These are phyloP conservation scores for Leucopsar rothschildi DNA, from an alignment of 2,113 vertebrate species.

Conservation along the genomic window DNA sequence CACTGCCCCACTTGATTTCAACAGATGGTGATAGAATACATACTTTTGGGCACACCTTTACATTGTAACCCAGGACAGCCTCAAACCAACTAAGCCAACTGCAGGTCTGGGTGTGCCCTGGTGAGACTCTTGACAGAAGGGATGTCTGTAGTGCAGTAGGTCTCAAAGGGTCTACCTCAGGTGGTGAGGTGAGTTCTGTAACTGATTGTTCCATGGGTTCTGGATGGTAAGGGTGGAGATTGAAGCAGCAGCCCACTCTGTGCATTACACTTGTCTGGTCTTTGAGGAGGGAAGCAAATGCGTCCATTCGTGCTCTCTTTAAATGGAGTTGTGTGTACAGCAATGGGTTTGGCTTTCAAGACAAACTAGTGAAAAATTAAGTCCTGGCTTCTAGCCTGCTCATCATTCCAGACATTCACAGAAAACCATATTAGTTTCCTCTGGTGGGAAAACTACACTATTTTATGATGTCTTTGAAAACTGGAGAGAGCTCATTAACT, in stretches of 20 bases:
- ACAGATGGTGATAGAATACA: too few species aligned
- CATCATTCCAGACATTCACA: not conserved
- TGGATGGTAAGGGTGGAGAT: not conserved
- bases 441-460: not conserved
- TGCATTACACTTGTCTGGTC: rapidly evolving
- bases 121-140: too few species aligned
- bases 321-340: not conserved
- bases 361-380: not conserved
- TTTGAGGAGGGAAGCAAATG: not conserved
- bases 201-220: not conserved
- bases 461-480: not conserved
- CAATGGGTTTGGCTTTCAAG: not conserved
- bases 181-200: not conserved
- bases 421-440: not conserved
- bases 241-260: not conserved
- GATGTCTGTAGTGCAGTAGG: not conserved
- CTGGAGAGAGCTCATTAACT: not conserved
- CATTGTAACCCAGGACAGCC: too few species aligned
- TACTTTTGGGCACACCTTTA: too few species aligned
- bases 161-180: not conserved
- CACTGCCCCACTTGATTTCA: too few species aligned
- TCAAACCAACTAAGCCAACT: rapidly evolving
- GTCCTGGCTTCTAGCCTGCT: not conserved
- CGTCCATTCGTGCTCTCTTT: not conserved
- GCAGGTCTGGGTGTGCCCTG: not conserved